Percentiles rank a stretch among this genome's conserved stretches.
phyloP scores from a whole-genome alignment of 2,113 vertebrate genomes.

The Chaetura pelagica region DNA sequence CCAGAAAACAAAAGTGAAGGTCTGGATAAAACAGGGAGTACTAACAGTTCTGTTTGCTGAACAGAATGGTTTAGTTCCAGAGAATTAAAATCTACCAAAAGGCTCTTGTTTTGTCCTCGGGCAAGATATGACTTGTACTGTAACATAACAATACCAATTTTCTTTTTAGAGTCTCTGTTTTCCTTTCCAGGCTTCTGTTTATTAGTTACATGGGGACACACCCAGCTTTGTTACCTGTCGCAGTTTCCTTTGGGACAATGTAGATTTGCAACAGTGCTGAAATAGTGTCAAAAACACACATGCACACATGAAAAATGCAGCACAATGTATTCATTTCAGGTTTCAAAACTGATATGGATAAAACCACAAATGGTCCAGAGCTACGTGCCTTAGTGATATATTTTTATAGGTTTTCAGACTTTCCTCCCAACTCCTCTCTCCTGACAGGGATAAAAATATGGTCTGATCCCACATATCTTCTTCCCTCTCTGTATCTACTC shows the following conservation, averaged over 20 bases:
- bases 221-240: background rate
- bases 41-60: background rate
- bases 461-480: background rate
- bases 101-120: background rate
- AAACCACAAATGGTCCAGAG: background rate
- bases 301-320: background rate
- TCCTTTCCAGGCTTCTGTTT: background rate
- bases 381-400: background rate
- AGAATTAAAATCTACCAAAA: background rate
- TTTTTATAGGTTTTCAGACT: background rate
- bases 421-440: background rate
- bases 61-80: background rate
- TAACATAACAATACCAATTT: background rate
- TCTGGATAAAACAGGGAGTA: background rate
- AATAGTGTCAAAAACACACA: background rate
- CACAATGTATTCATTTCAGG: background rate
- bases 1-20: background rate
- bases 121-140: accelerated
- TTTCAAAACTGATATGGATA: background rate
- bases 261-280: background rate
- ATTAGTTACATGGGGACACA: too few species aligned
- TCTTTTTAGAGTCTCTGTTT: background rate
- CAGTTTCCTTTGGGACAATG: background rate
- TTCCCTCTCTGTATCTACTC: background rate
- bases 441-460: background rate